Evolutionary conservation across 2,797 vertebrate genomes (phyloP).

Genomic region (Varecia variegata): DNA sequence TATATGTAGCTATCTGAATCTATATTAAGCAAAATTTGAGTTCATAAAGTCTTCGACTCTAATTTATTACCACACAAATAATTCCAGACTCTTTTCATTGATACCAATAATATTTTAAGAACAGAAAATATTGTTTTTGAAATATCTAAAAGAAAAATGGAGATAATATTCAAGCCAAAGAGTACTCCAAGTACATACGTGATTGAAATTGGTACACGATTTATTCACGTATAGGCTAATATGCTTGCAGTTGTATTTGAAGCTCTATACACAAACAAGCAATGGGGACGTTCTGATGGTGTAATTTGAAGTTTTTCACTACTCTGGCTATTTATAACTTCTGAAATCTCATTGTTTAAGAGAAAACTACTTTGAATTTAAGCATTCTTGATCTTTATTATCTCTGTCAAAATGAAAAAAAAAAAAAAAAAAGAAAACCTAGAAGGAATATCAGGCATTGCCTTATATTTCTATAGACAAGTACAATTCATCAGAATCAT

Average conservation of each 20-base stretch:
- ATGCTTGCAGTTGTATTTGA: neutral
- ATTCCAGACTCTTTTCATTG: neutral
- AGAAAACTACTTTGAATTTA: neutral
- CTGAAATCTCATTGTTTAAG: neutral
- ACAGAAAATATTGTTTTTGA: neutral
- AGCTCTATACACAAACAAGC: neutral
- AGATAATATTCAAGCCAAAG: neutral
- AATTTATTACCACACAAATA: neutral
- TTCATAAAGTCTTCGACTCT: neutral
- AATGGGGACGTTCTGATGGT: rapidly evolving
- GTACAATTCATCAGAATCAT: neutral
- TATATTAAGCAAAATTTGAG: neutral
- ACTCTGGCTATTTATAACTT: neutral
- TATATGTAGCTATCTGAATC: neutral
- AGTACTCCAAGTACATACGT: neutral
- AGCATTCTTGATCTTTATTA: neutral
- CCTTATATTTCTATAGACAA: neutral
- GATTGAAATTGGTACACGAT: neutral
- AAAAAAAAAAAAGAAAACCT: neutral
- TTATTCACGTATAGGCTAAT: neutral
- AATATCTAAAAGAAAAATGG: neutral
- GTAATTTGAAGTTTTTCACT: neutral
- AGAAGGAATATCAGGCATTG: neutral
- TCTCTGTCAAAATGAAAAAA: neutral
- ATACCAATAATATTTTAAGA: neutral